A percentile compares a stretch with the other conserved stretches of the same genome.
These are phyloP conservation scores for Brachionus rubens DNA, from an alignment of 1,140 invertebrate species.

Conservation along the genomic window DNA sequence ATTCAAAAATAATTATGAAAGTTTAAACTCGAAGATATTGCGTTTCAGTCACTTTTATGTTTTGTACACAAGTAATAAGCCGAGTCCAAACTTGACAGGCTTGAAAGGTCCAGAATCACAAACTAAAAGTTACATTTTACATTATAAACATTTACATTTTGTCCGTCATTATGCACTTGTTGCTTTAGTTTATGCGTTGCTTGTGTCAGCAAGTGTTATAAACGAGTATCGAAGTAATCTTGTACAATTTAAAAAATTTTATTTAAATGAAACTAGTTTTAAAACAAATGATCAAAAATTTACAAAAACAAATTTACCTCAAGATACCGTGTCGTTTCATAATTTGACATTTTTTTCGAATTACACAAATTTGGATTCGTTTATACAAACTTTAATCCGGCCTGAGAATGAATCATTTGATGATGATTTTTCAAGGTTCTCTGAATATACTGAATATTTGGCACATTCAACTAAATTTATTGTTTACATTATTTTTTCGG, in stretches of 20 bases:
- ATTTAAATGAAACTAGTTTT: neutral
- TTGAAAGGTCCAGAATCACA: neutral
- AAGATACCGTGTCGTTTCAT: too few relatives aligned
- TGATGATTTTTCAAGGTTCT: neutral
- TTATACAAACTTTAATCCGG: neutral
- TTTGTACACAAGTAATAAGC: neutral
- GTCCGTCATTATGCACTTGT: constrained; percentile 3
- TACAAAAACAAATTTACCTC: too few relatives aligned
- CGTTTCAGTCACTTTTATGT: neutral
- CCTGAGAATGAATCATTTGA: neutral
- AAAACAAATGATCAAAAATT: neutral
- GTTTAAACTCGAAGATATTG: neutral
- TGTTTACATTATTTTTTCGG: constrained; percentile 14
- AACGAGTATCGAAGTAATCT: neutral
- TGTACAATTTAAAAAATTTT: neutral
- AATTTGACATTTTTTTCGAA: too few relatives aligned
- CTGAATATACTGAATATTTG: constrained; percentile 12
- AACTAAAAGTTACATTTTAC: neutral
- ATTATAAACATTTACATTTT: constrained; percentile 40
- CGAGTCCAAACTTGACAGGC: neutral
- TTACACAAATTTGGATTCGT: neutral
- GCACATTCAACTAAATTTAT: constrained; percentile 34
- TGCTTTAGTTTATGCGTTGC: neutral
- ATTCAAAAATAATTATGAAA: neutral
- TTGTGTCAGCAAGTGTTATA: neutral